phyloP scores from a whole-genome alignment of 2,797 vertebrate genomes.

The Gadopsis marmoratus region DNA sequence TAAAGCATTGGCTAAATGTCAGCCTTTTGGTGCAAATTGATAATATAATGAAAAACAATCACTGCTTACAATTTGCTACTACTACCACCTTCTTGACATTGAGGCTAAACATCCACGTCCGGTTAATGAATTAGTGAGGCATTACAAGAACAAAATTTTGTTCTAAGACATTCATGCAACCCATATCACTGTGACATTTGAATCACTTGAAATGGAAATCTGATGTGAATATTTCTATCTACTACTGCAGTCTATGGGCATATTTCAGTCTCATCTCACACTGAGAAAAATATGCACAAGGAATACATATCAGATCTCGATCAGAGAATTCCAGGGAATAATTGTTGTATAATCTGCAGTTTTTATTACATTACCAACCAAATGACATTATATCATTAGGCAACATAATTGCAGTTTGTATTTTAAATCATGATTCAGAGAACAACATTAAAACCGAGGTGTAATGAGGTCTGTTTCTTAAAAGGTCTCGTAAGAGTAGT shows the following conservation, averaged over 20 bases:
- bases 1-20: neutral
- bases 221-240: slow-evolving; percentile 41
- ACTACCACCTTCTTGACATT: slow-evolving; percentile 1
- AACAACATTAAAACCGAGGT: slow-evolving; percentile 59
- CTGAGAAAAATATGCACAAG: slow-evolving; percentile 30
- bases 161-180: slow-evolving; percentile 30
- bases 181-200: slow-evolving; percentile 33
- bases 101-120: slow-evolving; percentile 6
- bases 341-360: slow-evolving; percentile 8
- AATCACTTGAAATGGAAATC: slow-evolving; percentile 55
- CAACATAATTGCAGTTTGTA: slow-evolving; percentile 61
- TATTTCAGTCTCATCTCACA: slow-evolving; percentile 47
- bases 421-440: slow-evolving; percentile 61
- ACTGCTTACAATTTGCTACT: neutral
- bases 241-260: slow-evolving; percentile 31
- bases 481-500: slow-evolving; percentile 72
- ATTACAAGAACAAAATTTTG: slow-evolving; percentile 16
- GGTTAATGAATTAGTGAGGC: slow-evolving; percentile 6
- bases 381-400: slow-evolving; percentile 65
- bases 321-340: slow-evolving; percentile 40
- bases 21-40: neutral
- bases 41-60: neutral
- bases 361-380: slow-evolving; percentile 51
- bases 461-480: slow-evolving; percentile 68
- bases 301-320: slow-evolving; percentile 44